Percentiles rank a stretch among this genome's conserved stretches.
Conservation (phyloP, 2,888 invertebrate species). For the Silvanus unidentatus region DNA sequence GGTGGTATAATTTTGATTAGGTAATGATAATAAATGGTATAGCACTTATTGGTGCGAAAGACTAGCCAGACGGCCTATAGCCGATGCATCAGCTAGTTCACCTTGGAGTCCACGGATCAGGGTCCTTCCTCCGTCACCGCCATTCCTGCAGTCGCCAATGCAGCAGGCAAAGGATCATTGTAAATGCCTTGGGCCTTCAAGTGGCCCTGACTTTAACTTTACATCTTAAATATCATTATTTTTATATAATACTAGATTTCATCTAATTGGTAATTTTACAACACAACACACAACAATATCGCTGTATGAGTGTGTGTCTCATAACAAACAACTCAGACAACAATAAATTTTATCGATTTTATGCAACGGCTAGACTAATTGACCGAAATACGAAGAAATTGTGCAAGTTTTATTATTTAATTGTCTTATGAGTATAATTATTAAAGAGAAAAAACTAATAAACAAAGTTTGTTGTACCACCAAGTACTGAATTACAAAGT, state of each 20-base stretch:
- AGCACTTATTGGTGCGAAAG: slow-evolving; percentile 21
- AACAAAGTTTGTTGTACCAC: too few relatives aligned
- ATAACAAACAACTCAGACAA: too few relatives aligned
- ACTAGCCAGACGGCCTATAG: slow-evolving; percentile 26
- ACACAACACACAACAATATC: too few relatives aligned
- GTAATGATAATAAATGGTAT: slow-evolving; percentile 26
- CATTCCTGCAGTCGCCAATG: slow-evolving; percentile 5
- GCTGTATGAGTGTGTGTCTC: too few relatives aligned
- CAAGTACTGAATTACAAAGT: too few relatives aligned
- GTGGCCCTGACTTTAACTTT: slow-evolving; percentile 17
- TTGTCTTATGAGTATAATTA: too few relatives aligned
- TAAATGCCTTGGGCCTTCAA: slow-evolving; percentile 20
- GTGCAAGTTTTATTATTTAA: too few relatives aligned
- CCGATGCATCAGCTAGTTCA: slow-evolving; percentile 29
- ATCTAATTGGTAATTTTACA: too few relatives aligned
- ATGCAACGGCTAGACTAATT: too few relatives aligned
- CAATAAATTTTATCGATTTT: too few relatives aligned
- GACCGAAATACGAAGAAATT: too few relatives aligned
- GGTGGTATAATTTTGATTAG: slow-evolving; percentile 21
- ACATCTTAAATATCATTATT: background rate
- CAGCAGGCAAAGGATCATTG: slow-evolving; percentile 11
- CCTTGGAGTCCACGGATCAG: slow-evolving; percentile 21
- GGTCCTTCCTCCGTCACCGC: slow-evolving; percentile 20
- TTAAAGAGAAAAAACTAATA: too few relatives aligned
- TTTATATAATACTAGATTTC: background rate